These are phyloP conservation scores for Junco hyemalis DNA, from an alignment of 2,113 vertebrate genomes.

Conservation along the genomic window DNA sequence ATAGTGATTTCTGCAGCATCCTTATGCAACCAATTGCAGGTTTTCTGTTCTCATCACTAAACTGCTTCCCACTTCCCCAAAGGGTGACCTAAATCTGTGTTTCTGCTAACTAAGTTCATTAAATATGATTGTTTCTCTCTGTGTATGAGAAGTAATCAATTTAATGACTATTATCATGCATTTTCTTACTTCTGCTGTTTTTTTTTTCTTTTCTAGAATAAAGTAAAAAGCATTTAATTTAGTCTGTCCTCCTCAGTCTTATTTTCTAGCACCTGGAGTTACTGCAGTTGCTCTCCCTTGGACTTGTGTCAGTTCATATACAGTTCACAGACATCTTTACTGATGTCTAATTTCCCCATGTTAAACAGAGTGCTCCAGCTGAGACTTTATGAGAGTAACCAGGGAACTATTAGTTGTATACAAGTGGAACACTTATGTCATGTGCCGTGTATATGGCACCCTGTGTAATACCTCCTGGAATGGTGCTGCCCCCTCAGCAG, in stretches of 20 bases:
- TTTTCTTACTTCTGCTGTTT: neutral
- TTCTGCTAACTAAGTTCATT: neutral
- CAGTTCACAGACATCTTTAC: neutral
- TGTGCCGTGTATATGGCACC: neutral
- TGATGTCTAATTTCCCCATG: neutral
- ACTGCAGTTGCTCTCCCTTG: neutral
- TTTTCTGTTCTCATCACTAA: neutral
- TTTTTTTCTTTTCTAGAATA: neutral
- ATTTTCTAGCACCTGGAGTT: neutral
- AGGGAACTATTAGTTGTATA: neutral
- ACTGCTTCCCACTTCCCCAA: neutral
- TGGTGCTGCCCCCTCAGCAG: neutral
- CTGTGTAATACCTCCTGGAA: neutral
- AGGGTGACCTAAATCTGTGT: neutral
- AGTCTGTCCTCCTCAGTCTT: neutral
- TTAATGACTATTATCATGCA: neutral
- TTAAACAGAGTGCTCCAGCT: neutral
- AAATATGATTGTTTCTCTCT: neutral
- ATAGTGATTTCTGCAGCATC: neutral
- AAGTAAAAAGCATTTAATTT: neutral
- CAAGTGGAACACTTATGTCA: neutral
- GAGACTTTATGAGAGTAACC: neutral
- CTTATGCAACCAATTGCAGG: neutral
- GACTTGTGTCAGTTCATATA: neutral
- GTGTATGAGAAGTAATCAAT: neutral